A percentile compares a stretch with the other conserved stretches of the same genome.
Conservation (phyloP, 1,140 invertebrate genomes). For the Papilio machaon region DNA sequence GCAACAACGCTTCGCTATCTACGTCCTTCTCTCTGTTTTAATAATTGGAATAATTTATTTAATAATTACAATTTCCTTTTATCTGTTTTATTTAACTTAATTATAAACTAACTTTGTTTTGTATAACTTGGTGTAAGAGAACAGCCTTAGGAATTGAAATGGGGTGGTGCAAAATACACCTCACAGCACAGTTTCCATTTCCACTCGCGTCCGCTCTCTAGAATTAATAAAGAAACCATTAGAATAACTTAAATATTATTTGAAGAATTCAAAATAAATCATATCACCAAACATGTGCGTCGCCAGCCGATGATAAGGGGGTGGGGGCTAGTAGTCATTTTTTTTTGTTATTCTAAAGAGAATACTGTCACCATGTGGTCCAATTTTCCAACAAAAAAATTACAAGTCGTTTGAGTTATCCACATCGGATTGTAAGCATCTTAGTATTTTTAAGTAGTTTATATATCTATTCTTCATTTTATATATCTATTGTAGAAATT, state of each 20-base stretch:
- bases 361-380: too few relatives aligned
- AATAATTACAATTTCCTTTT: conserved; percentile 83
- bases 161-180: conserved; percentile 79
- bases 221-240: conserved; percentile 52
- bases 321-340: too few relatives aligned
- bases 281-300: too few relatives aligned
- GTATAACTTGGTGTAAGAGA: conserved; percentile 82
- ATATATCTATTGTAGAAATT: too few relatives aligned
- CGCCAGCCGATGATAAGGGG: too few relatives aligned
- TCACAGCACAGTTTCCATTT: conserved; percentile 96
- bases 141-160: conserved; percentile 81
- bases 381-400: too few relatives aligned
- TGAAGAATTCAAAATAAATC: too few relatives aligned
- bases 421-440: too few relatives aligned
- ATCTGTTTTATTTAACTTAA: conserved; percentile 80
- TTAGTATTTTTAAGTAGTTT: too few relatives aligned
- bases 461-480: too few relatives aligned
- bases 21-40: conserved; percentile 79
- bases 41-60: conserved; percentile 84
- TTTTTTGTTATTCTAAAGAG: too few relatives aligned
- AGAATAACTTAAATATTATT: not conserved
- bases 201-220: conserved; percentile 83
- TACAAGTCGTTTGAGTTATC: too few relatives aligned
- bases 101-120: conserved; percentile 81
- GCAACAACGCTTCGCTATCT: conserved; percentile 81